A percentile compares a stretch with the other conserved stretches of the same genome.
Conservation (phyloP, 2,113 vertebrate genomes). For the Lagopus muta region DNA sequence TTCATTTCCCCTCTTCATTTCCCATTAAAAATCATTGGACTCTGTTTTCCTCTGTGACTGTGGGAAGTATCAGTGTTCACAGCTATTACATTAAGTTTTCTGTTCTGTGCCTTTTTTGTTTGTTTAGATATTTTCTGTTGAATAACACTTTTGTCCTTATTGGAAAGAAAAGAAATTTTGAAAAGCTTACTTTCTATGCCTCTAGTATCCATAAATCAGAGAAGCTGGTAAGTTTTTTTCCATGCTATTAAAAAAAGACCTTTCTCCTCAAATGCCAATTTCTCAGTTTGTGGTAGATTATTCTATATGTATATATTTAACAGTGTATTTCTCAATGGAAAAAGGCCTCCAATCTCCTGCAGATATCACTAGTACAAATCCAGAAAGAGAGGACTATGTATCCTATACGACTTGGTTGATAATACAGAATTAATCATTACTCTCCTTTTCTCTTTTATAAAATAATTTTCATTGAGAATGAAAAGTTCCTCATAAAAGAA, state of each 20-base stretch:
- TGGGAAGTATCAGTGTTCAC: constrained; percentile 27
- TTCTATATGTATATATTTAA: not conserved
- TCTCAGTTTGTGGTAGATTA: not conserved
- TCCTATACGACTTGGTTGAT: not conserved
- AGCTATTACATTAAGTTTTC: not conserved
- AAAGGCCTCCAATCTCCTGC: not conserved
- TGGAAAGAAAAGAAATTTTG: not conserved
- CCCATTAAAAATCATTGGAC: constrained; percentile 10
- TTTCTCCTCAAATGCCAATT: not conserved
- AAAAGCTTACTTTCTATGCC: not conserved
- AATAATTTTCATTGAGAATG: not conserved
- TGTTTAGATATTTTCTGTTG: not conserved
- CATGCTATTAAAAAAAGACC: fast-evolving
- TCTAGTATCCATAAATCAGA: not conserved
- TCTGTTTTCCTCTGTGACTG: not conserved
- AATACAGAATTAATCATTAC: not conserved
- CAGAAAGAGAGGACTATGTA: not conserved
- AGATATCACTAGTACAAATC: not conserved
- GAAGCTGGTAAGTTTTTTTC: not conserved
- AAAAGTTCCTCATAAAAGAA: not conserved
- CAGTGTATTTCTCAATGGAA: not conserved
- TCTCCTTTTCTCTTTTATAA: not conserved
- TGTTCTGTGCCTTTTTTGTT: not conserved
- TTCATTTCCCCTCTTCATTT: constrained; percentile 32
- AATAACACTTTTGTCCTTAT: not conserved